These are phyloP conservation scores for Xiphorhynchus elegans DNA, from an alignment of 2,113 vertebrate species.

Conservation along the genomic window DNA sequence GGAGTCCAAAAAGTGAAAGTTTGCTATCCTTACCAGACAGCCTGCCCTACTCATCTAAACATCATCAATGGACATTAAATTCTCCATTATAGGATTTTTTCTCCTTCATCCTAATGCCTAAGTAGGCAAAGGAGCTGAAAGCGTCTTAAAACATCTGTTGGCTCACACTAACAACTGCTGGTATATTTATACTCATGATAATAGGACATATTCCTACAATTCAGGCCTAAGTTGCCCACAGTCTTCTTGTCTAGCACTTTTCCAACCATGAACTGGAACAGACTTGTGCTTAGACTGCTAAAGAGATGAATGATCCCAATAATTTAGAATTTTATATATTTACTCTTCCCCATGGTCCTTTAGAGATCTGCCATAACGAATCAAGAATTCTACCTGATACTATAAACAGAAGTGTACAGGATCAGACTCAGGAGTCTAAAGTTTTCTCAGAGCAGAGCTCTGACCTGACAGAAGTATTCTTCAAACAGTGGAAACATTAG, in stretches of 20 bases:
- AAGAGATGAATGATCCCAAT: neutral
- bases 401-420: neutral
- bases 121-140: neutral
- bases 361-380: neutral
- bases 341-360: neutral
- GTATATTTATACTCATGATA: neutral
- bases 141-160: neutral
- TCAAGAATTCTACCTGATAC: neutral
- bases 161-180: neutral
- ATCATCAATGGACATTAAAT: neutral
- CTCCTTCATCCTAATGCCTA: neutral
- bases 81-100: neutral
- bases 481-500: neutral
- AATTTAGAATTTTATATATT: neutral
- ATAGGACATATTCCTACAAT: neutral
- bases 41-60: neutral
- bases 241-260: neutral
- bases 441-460: neutral
- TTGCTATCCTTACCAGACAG: neutral
- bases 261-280: neutral
- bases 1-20: neutral
- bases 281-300: neutral
- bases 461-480: neutral
- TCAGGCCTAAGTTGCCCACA: neutral
- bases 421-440: neutral